Base-by-base conservation (phyloP, 1,140 invertebrate genomes). In the Sarcophaga bullata region DNA sequence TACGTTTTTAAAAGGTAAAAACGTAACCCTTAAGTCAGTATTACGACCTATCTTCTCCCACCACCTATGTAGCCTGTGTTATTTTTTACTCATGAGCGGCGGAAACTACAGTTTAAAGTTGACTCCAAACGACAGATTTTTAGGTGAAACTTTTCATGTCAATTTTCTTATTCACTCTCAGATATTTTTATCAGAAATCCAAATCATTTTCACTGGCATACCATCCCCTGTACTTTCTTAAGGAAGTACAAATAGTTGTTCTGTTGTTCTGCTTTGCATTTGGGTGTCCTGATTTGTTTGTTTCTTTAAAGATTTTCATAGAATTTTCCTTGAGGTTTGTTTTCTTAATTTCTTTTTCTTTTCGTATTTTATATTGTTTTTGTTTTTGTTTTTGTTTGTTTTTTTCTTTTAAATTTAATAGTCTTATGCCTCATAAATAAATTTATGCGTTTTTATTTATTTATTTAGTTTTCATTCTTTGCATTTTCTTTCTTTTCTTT, bases 381-480 rank as follows among this genome's bases (percentile, higher is more conserved):
- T n/a, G 49, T 62, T 62, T n/a, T n/a, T n/a, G n/a, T n/a, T n/a
- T n/a, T n/a, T n/a, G n/a, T n/a, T n/a, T n/a, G n/a, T n/a, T n/a
- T n/a, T n/a, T n/a, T n/a, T n/a, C n/a, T n/a, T n/a, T n/a, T n/a
- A 17, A 17, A 7, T 62, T 62, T 62, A 62, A 62, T 62, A 62
- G 58, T 62, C 58, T 62, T 62, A 62, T 62, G 58, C 58, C 58
- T 62, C 58, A 62, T 62, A 62, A 62, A 62, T 62, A 62, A 62
- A 62, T 62, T 62, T 62, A 62, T 62, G 58, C 58, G 58, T 62
- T 62, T 62, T 62, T n/a, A n/a, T n/a, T n/a, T n/a, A n/a, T n/a
- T n/a, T n/a, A n/a, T n/a, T n/a, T n/a, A n/a, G n/a, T n/a, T n/a
- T n/a, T n/a, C n/a, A n/a, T n/a, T n/a, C n/a, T n/a, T n/a, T n/a